Base-by-base conservation (phyloP, 2,797 vertebrate species). In the Sebastes alutus region DNA sequence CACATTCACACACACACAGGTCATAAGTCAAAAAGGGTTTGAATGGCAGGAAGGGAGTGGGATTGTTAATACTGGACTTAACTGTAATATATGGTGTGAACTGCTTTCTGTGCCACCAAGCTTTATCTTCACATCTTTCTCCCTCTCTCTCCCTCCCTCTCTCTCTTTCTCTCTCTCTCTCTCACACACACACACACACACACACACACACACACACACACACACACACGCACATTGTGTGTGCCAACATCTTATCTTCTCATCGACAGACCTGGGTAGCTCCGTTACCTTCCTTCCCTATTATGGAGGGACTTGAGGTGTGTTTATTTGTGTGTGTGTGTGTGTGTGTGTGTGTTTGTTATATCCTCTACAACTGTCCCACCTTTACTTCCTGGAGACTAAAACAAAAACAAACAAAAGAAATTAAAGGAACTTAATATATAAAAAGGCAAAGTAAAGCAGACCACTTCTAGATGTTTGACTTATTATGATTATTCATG, bases 21-120 rank as follows among this genome's bases (percentile, higher is more conserved):
- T 93, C 88, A 87, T 86, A 89, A 87, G 88, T 92, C 90, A 92
- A 77, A 84, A 72, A 75, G 66, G 29, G 16, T 86, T 88, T 94
- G 87, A 94, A 93, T 93, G 76, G 89, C 89, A 93, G 92, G 93
- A 94, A 94, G 92, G 92, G 92, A 90, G 93, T 83, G 84, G 75
- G 76, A 77, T 77, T 90, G 87, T 91, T 93, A 87, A 87, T 85
- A 81, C 76, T 81, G 80, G 88, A 84, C 84, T 83, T 77, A 54
- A 88, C 82, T 71, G 78, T 92, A 94, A 93, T 89, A 90, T 88
- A 93, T 87, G 87, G 89, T 93, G 90, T 93, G 91, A 92, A 91
- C 86, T 82, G 63, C 84, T 86, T 79, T 86, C 74, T 80, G 59
- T 83, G 69, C 72, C 76, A 82, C 80, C 13, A 7, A 75, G 33